Base-by-base conservation (phyloP, 1,140 invertebrate genomes). In the Eumaeus atala region DNA sequence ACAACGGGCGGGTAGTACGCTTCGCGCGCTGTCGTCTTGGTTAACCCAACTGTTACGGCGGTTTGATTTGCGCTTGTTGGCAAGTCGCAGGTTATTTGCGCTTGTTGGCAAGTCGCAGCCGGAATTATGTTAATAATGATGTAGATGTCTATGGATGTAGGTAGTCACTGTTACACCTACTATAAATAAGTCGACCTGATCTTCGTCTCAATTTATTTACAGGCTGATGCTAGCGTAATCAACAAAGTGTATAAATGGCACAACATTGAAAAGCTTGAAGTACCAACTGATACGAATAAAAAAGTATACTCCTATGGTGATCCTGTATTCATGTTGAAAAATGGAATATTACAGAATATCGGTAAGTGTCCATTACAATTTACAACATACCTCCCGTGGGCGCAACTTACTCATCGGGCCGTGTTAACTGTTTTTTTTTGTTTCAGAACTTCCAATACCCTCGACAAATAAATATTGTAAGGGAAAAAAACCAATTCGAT, bases 401-500 rank as follows among this genome's bases (percentile, higher is more conserved):
- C n/a, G n/a, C n/a, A n/a, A n/a, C n/a, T n/a, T n/a, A n/a, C n/a
- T n/a, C n/a, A n/a, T n/a, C n/a, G n/a, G n/a, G n/a, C n/a, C n/a
- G n/a, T 7, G 34, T 10, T 37, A 37, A 10, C 35, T 9, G 14
- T 44, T 10, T 33, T 42, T 28, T 14, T 58, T 6, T 37, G 18
- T 68, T 72, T 64, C 38, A 69, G 64, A 64, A 65, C 34, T 68
- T 28, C 81, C 87, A 50, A 61, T 60, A 5, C 56, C 74, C 3
- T 35, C 57, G 0, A 51, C 72, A 8, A 87, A 83, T 48, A 70
- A 69, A 37, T 83, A 81, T 58, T 88, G 86, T 54, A 72, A 49
- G 54, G 65, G 63, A 21, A 75, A 69, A 58, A 77, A 65, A 56
- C 60, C 60, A 34, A 56, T 85, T 10, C 61, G 54, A 60, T 87